phyloP scores from a whole-genome alignment of 2,113 vertebrate species.

The Narcine bancroftii region DNA sequence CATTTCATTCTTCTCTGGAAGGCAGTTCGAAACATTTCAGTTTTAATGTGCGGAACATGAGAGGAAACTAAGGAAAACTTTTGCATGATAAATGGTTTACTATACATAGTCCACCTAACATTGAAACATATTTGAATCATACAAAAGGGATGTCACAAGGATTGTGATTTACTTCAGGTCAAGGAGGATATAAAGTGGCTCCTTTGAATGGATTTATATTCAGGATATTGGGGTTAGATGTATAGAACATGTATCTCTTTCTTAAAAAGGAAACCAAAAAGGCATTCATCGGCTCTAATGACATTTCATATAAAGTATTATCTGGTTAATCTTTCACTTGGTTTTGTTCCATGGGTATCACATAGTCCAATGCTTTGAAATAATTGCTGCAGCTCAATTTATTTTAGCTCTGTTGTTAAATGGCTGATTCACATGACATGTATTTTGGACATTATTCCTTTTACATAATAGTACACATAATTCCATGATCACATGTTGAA shows the following conservation, averaged over 20 bases:
- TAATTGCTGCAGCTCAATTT: not conserved
- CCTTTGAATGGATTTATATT: not conserved
- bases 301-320: not conserved
- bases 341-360: not conserved
- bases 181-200: not conserved
- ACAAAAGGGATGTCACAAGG: not conserved
- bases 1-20: not conserved
- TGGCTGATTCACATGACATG: not conserved
- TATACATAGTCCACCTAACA: not conserved
- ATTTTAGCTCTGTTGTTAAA: not conserved
- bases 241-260: not conserved
- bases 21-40: not conserved
- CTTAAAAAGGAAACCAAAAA: not conserved
- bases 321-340: constrained; percentile 4
- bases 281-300: not conserved
- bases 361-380: not conserved
- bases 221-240: not conserved
- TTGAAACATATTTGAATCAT: not conserved
- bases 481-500: constrained; percentile 41
- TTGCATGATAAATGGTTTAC: not conserved
- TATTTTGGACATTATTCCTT: constrained; percentile 39
- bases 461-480: constrained; percentile 41
- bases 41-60: not conserved
- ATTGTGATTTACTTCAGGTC: not conserved
- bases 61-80: not conserved